Evolutionary conservation across 2,888 invertebrate genomes (phyloP), one percentile per base, ranked within the genome.

Genomic region (Trissonchulus sp.): DNA sequence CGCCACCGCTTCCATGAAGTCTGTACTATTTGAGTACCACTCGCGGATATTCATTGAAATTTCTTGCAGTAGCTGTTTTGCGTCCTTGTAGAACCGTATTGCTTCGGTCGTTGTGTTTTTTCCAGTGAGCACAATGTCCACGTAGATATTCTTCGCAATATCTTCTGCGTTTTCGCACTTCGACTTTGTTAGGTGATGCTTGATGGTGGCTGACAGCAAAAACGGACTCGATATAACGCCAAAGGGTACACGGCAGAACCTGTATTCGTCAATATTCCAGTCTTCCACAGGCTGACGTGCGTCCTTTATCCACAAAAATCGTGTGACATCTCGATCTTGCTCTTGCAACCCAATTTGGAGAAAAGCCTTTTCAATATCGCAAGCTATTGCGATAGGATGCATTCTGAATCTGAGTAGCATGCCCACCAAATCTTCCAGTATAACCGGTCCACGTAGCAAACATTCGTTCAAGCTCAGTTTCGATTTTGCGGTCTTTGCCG

Each of bases 1-100:
- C 2, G 75, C 31, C 2, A 75, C 3, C 2, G 18, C 3, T 33
- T 75, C 35, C 28, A 35, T 2, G 15, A 75, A n/a, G 15, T 75
- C 18, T 15, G 18, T 35, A 23, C 73, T 76, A 71, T 79, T 80
- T 0, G 79, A 79, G 2, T 23, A n/a, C 75, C 75, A 75, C 38
- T 75, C 75, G 18, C 75, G 72, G 8, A 75, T 18, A 38, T 75
- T 75, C 75, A 75, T 75, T 18, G 75, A 75, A 15, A 28, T 30
- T n/a, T n/a, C 18, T 76, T 31, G 2, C 3, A 75, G 38, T 15
- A 75, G n/a, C n/a, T 75, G 35, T 33, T 75, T 75, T 2, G 75
- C 75, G 3, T 36, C 60, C 23, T 34, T 23, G 34, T 75, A 75
- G 60, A 75, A 75, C 2, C 2, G 2, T 3, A 15, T 36, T 18